Evolutionary conservation across 2,113 vertebrate genomes (phyloP).

Genomic region (Zapus hudsonius): DNA sequence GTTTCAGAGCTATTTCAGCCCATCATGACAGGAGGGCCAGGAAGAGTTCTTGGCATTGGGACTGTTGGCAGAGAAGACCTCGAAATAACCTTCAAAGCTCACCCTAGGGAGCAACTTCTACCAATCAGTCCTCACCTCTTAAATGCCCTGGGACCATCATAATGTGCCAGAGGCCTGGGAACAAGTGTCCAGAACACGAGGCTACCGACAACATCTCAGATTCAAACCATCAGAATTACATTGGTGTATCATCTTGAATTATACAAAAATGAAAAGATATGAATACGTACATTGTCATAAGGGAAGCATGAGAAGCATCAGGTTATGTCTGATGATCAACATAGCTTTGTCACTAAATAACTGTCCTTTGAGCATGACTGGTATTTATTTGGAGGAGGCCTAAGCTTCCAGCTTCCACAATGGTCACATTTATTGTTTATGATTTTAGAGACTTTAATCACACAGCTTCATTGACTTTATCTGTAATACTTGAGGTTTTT

Average conservation of each 20-base stretch:
- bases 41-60: not conserved
- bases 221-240: not conserved
- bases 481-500: not conserved
- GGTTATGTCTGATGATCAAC: not conserved
- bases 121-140: not conserved
- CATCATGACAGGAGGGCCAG: not conserved
- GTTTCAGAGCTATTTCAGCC: not conserved
- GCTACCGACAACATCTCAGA: not conserved
- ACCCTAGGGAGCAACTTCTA: not conserved
- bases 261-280: not conserved
- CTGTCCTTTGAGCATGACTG: not conserved
- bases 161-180: not conserved
- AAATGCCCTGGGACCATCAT: too few relatives aligned
- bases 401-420: constrained; percentile 27
- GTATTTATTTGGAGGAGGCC: not conserved
- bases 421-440: not conserved
- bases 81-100: not conserved
- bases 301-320: constrained; percentile 30
- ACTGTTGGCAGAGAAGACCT: not conserved
- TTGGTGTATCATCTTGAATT: constrained; percentile 10
- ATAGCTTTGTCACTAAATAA: not conserved
- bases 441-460: constrained; percentile 3
- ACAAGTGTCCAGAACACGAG: not conserved
- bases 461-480: not conserved
- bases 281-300: not conserved